Base-by-base conservation (phyloP, 2,888 invertebrate species). In the Electrophaes corylata region DNA sequence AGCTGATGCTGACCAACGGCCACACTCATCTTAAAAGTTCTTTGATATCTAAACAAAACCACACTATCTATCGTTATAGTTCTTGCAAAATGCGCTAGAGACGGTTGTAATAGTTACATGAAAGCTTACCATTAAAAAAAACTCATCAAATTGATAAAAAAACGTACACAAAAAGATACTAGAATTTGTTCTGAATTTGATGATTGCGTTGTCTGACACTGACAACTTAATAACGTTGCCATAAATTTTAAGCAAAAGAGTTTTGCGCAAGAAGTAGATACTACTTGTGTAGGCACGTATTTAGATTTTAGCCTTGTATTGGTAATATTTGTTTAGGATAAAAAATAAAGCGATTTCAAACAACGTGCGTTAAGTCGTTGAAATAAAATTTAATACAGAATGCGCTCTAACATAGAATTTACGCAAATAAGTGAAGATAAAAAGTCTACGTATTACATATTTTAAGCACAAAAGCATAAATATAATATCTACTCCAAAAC, bases 181-280 rank as follows among this genome's bases (percentile, higher is more conserved):
- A 14, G 41, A 54, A 54, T 54, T 54, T 54, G 41, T 43, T 41
- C 43, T 6, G 26, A 54, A 54, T 54, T 54, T 54, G 41, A 47
- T 14, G 16, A 10, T 33, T 31, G 23, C n/a, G 35, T 39, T 26
- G 19, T 31, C 31, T 40, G 40, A 41, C 31, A 33, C 11, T 50
- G 50, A 50, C 43, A 51, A 8, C 0, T 5, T 11, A 6, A 11
- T 19, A 16, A 14, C 12, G 1, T 18, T 31, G 11, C 6, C 49
- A 39, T 16, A 16, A 49, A 16, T 26, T 18, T 33, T 16, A 20
- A 4, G 14, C 20, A 11, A 51, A 51, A 35, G 33, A 51, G 43
- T n/a, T 41, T 37, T 4, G 12, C n/a, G n/a, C n/a, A n/a, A n/a
- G n/a, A n/a, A n/a, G n/a, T n/a, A n/a, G n/a, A n/a, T n/a, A n/a